These are phyloP conservation scores for Pterostichus niger DNA, from an alignment of 2,888 invertebrate genomes.

Conservation along the genomic window DNA sequence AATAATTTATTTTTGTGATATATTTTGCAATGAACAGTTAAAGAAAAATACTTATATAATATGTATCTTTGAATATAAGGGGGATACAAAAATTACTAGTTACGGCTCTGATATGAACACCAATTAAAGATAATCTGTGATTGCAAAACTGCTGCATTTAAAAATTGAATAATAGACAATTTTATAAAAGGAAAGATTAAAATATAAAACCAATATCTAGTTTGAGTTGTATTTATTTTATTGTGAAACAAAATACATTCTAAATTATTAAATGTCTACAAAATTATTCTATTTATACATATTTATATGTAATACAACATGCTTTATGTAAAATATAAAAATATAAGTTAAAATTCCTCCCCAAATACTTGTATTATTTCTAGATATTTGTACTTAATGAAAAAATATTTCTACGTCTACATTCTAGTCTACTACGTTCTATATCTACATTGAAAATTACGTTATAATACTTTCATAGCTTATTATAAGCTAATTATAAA, in stretches of 20 bases:
- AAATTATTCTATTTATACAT: background rate
- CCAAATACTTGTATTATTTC: conserved; percentile 4
- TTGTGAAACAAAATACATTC: background rate
- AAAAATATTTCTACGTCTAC: background rate
- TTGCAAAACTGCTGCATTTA: no score
- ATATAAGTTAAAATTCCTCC: conserved; percentile 11
- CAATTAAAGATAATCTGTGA: no score
- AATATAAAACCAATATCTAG: background rate
- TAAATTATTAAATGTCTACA: background rate
- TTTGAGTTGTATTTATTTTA: background rate
- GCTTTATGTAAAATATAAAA: conserved; percentile 1
- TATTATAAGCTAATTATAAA: conserved; percentile 50
- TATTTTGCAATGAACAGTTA: no score
- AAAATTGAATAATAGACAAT: no score
- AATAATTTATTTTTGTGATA: no score
- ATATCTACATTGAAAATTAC: background rate
- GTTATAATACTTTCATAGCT: conserved; percentile 42
- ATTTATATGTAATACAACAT: background rate
- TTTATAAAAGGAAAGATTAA: no score
- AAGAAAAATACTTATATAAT: no score
- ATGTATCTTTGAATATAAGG: no score
- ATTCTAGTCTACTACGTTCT: background rate
- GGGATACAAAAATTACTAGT: no score
- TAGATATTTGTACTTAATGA: conserved; percentile 3
- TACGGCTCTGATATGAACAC: no score